These are phyloP conservation scores for Prunella himalayana DNA, from an alignment of 2,113 vertebrate genomes.

Conservation along the genomic window DNA sequence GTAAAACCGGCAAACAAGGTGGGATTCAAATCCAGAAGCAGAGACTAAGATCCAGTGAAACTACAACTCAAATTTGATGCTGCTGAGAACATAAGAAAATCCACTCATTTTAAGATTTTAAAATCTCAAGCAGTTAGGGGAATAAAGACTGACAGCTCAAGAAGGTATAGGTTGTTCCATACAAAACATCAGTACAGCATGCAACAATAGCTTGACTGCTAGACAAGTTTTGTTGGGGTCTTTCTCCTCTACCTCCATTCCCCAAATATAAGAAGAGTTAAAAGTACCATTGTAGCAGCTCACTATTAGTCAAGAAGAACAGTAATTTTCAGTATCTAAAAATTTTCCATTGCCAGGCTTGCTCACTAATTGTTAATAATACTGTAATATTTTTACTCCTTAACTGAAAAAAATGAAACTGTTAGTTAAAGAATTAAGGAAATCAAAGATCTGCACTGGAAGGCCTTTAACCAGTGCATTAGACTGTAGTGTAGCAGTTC, in stretches of 20 bases:
- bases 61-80: background rate
- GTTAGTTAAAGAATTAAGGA: background rate
- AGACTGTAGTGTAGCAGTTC: background rate
- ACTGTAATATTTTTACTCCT: background rate
- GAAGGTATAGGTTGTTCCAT: rapidly evolving
- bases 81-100: background rate
- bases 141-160: background rate
- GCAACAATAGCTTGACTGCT: background rate
- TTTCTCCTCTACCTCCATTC: background rate
- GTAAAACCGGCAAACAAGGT: background rate
- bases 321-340: background rate
- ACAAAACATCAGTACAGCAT: background rate
- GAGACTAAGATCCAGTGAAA: background rate
- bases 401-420: background rate
- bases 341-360: background rate
- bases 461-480: background rate
- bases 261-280: background rate
- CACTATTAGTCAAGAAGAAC: background rate
- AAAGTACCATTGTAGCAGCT: background rate
- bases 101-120: background rate
- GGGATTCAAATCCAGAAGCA: background rate
- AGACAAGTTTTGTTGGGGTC: background rate
- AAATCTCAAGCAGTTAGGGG: background rate
- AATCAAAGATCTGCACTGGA: background rate
- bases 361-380: background rate